A percentile compares a stretch with the other conserved stretches of the same genome.
Evolutionary conservation across 2,113 vertebrate genomes (phyloP).

Genomic region (Cyprinus carpio): DNA sequence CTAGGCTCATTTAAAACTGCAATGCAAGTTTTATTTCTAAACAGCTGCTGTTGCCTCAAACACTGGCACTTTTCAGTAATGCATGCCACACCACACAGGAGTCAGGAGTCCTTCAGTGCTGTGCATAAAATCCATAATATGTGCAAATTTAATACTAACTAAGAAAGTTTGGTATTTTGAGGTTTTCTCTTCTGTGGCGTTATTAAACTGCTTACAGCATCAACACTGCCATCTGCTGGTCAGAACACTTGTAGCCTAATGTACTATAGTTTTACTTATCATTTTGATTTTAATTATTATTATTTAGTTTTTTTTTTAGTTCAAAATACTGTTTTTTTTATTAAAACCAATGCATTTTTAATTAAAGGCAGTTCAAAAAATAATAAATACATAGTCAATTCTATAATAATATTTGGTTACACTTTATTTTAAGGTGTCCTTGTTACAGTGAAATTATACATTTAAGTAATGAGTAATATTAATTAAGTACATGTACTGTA

Average conservation of each 20-base stretch:
- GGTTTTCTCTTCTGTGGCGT: neutral
- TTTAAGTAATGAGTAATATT: too few relatives aligned
- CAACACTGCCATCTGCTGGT: constrained; percentile 6
- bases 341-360: neutral
- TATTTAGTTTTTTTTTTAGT: neutral
- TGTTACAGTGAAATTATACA: too few relatives aligned
- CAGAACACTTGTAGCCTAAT: neutral
- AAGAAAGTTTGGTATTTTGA: neutral
- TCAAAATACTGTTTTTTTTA: neutral
- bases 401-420: too few relatives aligned
- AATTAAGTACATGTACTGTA: too few relatives aligned
- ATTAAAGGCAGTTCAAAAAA: neutral
- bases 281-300: neutral
- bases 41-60: neutral
- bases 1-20: neutral
- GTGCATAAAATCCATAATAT: neutral
- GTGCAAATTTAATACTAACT: neutral
- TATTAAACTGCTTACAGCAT: neutral
- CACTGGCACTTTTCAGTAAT: neutral
- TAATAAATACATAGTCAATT: neutral
- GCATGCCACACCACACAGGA: neutral
- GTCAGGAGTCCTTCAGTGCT: neutral
- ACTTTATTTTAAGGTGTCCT: too few relatives aligned
- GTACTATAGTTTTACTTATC: neutral
- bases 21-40: neutral